Evolutionary conservation across 2,797 vertebrate species (phyloP).

Genomic region (Hozukius guyotensis): DNA sequence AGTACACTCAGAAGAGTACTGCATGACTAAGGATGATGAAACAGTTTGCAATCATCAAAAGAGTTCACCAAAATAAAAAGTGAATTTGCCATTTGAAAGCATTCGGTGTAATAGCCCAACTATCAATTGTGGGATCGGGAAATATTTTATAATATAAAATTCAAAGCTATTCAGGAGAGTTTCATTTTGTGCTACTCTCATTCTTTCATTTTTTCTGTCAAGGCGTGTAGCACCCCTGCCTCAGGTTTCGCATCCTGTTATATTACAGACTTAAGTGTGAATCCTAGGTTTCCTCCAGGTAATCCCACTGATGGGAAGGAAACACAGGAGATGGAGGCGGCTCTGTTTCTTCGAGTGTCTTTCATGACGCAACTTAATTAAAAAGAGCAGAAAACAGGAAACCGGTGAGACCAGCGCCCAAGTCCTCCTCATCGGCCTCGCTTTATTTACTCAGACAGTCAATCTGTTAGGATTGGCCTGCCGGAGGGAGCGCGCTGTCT

Average conservation of each 20-base stretch:
- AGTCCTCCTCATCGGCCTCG: background rate
- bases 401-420: conserved; percentile 9
- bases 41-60: conserved; percentile 34
- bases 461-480: conserved; percentile 36
- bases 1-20: background rate
- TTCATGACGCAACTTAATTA: conserved; percentile 41
- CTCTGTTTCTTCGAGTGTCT: conserved; percentile 7
- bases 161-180: background rate
- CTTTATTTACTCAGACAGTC: conserved; percentile 61
- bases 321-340: background rate
- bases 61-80: background rate
- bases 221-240: background rate
- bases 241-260: background rate
- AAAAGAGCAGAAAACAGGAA: conserved; percentile 36
- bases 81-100: background rate
- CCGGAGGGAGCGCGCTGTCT: conserved; percentile 29
- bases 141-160: background rate
- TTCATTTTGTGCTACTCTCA: background rate
- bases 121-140: background rate
- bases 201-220: background rate
- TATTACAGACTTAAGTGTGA: conserved; percentile 6
- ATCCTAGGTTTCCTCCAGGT: background rate
- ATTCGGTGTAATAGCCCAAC: background rate
- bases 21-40: conserved; percentile 37
- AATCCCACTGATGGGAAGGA: conserved; percentile 3